A percentile compares a stretch with the other conserved stretches of the same genome.
Conservation (phyloP, 2,888 invertebrate genomes). For the Phytoseiulus persimilis region DNA sequence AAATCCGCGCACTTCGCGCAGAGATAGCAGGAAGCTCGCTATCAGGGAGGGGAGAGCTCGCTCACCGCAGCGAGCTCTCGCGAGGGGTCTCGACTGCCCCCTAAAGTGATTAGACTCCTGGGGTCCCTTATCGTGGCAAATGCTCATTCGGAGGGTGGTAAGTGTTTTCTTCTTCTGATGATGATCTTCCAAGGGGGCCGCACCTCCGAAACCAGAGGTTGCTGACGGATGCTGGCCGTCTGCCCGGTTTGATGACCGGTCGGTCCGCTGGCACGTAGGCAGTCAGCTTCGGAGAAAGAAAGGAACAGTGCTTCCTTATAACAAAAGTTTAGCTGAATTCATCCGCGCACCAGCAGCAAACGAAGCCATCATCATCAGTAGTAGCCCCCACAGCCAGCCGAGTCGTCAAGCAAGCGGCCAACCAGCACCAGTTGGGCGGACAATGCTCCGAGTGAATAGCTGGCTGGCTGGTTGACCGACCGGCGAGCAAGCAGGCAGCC, state of each 20-base stretch:
- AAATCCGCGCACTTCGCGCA: neutral
- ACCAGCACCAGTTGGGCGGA: constrained; percentile 5
- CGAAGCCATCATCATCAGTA: neutral
- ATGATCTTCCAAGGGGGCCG: neutral
- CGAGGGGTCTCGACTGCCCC: too few species aligned
- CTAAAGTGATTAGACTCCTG: too few species aligned
- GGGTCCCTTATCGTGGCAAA: too few species aligned
- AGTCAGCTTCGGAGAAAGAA: neutral
- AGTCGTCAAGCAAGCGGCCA: neutral
- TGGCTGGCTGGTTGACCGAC: neutral
- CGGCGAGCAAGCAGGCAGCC: neutral
- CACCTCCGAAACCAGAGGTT: neutral
- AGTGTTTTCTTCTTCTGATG: neutral
- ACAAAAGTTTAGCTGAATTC: neutral
- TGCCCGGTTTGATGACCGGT: neutral
- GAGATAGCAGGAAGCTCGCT: too few species aligned
- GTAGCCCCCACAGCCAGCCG: neutral
- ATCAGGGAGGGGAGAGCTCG: too few species aligned
- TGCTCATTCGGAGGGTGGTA: neutral
- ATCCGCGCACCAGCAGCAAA: neutral
- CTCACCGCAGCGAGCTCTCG: too few species aligned
- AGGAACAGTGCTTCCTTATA: neutral
- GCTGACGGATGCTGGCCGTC: neutral
- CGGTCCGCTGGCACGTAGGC: neutral
- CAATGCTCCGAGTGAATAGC: neutral